phyloP scores from a whole-genome alignment of 1,140 invertebrate genomes.

The Paraescarpia echinospica region DNA sequence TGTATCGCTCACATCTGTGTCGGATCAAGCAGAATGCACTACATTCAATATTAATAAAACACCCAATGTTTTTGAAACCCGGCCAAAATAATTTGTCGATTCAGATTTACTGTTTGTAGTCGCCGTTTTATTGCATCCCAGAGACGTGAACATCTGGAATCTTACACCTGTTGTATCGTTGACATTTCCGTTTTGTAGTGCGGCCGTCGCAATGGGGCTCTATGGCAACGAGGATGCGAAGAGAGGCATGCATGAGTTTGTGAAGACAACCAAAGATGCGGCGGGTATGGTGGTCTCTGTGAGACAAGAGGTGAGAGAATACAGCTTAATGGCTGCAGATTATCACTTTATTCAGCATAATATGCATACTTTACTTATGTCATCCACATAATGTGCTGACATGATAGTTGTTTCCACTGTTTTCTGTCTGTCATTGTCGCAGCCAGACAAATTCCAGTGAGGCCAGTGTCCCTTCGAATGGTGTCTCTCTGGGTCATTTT shows the following conservation, averaged over 20 bases:
- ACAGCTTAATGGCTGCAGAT: background rate
- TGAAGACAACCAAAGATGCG: slow-evolving; percentile 69
- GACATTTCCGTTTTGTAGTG: slow-evolving; percentile 46
- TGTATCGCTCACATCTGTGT: background rate
- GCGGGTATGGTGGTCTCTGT: background rate
- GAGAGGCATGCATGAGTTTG: slow-evolving; percentile 79
- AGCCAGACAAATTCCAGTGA: too few species aligned
- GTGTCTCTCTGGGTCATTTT: too few species aligned
- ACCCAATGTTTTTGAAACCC: background rate
- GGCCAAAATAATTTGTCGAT: background rate
- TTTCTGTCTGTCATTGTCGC: too few species aligned
- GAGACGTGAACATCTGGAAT: background rate
- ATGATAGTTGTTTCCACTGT: too few species aligned
- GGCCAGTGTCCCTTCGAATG: too few species aligned
- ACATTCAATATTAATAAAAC: background rate
- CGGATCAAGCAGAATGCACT: background rate
- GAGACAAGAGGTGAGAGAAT: background rate
- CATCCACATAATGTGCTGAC: too few species aligned
- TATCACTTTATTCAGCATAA: too few species aligned
- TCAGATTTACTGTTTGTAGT: too few species aligned
- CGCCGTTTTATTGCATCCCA: too few species aligned
- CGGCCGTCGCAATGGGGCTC: slow-evolving; percentile 69
- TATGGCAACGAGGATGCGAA: slow-evolving; percentile 92
- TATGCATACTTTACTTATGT: too few species aligned
- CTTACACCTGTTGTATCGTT: background rate